Evolutionary conservation across 2,888 invertebrate genomes (phyloP).

Genomic region (Hemaris fuciformis): DNA sequence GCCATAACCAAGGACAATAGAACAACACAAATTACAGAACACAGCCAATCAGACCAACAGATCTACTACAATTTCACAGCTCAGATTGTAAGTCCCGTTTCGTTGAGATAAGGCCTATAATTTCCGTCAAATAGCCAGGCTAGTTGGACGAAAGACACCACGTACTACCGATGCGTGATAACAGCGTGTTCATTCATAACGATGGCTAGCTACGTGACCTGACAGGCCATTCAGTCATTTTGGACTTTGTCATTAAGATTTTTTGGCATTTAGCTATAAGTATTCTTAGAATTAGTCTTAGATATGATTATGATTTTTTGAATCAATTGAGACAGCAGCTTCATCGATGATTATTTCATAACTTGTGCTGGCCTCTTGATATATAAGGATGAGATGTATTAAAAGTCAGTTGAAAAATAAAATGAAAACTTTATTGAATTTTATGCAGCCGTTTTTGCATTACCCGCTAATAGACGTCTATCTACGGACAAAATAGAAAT

Average conservation of each 20-base stretch:
- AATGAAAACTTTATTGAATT: not conserved
- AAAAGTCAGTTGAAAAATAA: not conserved
- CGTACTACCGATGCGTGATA: constrained; percentile 37
- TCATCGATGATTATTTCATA: too few species aligned
- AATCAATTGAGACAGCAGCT: not conserved
- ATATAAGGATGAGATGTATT: too few species aligned
- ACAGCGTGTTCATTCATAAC: constrained; percentile 43
- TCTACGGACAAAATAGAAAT: too few species aligned
- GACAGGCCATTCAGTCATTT: constrained; percentile 12
- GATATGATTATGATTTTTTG: not conserved
- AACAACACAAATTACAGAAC: constrained; percentile 12
- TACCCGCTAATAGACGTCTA: not conserved
- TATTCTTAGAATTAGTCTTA: not conserved
- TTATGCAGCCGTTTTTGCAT: not conserved
- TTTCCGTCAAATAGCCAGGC: constrained; percentile 28
- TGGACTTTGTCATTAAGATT: constrained; percentile 9
- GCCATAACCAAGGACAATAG: not conserved
- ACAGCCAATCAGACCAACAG: constrained; percentile 22
- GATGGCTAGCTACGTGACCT: constrained; percentile 32
- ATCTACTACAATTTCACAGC: constrained; percentile 20
- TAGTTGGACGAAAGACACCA: constrained; percentile 38
- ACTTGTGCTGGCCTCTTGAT: too few species aligned
- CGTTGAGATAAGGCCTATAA: constrained; percentile 28
- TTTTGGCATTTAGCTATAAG: constrained; percentile 8
- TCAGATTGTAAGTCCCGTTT: constrained; percentile 23